Evolutionary conservation across 2,888 invertebrate genomes (phyloP), one percentile per base, ranked within the genome.

Genomic region (Pammene fasciana): DNA sequence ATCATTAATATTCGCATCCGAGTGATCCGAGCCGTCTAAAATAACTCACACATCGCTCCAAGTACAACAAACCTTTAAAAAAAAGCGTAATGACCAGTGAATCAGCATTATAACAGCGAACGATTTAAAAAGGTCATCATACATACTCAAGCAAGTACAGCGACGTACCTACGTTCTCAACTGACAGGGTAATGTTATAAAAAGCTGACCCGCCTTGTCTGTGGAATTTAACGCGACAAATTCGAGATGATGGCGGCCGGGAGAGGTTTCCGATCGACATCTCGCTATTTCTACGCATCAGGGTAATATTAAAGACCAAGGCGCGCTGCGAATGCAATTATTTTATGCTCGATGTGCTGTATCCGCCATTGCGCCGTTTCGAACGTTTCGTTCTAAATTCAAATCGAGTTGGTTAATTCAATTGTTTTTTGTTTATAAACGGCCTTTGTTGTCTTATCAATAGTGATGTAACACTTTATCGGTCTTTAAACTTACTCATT

Each of bases 251-350:
- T 80, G 81, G 75, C 76, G 71, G 75, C 77, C 78, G 74, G 73
- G 78, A 76, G 76, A 74, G 75, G 75, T 75, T 73, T 74, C 72
- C 76, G 79, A 78, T 74, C 73, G 79, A 75, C 77, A 72, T 76
- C 75, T 75, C 76, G 79, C 84, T 78, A 78, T 85, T 54, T 84
- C 82, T 78, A 83, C 82, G 77, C 79, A 84, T 79, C 76, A 84
- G 87, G 80, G 80, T 87, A 83, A 86, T 85, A 87, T 67, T 34
- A 72, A 81, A 80, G 74, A 82, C 80, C 85, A 83, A 89, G 88
- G 87, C 88, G 87, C 86, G 87, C 84, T 86, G 76, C 79, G 76
- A 85, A 85, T 89, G 88, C 88, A 90, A 89, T 89, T 87, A 88
- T 88, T 88, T 86, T 85, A 86, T 86, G 86, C 85, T 85, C 83